Percentiles rank a stretch among this genome's conserved stretches.
These are phyloP conservation scores for Calameuta filiformis DNA, from an alignment of 2,888 invertebrate genomes.

Conservation along the genomic window DNA sequence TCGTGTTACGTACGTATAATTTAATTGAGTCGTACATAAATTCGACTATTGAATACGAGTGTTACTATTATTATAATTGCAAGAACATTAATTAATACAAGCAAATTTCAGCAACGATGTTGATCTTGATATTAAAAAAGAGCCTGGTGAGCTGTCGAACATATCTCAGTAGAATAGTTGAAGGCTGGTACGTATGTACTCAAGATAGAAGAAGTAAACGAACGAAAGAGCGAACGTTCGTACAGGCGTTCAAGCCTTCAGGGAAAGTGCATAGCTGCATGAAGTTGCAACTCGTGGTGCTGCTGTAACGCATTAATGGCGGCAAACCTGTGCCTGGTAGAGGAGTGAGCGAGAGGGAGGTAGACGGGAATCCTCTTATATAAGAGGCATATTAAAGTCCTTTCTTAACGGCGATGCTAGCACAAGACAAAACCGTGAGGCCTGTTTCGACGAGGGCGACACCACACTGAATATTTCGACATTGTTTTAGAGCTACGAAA, in stretches of 20 bases:
- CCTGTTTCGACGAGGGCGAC: background rate
- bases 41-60: background rate
- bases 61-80: background rate
- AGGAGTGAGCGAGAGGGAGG: slow-evolving; percentile 10
- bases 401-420: slow-evolving; percentile 27
- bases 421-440: background rate
- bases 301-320: slow-evolving; percentile 47
- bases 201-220: background rate
- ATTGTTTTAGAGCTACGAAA: background rate
- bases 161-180: background rate
- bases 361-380: slow-evolving; percentile 44
- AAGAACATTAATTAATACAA: background rate
- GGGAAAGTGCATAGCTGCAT: slow-evolving; percentile 50
- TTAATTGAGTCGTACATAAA: background rate
- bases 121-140: background rate
- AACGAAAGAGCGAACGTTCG: background rate
- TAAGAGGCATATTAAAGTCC: slow-evolving; percentile 43
- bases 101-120: background rate
- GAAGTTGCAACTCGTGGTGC: slow-evolving; percentile 40
- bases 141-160: background rate
- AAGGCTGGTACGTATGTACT: background rate
- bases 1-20: background rate
- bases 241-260: slow-evolving; percentile 5
- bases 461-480: background rate
- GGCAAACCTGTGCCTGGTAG: background rate